Evolutionary conservation across 2,888 invertebrate genomes (phyloP).

Genomic region (Stegophylla sp.): DNA sequence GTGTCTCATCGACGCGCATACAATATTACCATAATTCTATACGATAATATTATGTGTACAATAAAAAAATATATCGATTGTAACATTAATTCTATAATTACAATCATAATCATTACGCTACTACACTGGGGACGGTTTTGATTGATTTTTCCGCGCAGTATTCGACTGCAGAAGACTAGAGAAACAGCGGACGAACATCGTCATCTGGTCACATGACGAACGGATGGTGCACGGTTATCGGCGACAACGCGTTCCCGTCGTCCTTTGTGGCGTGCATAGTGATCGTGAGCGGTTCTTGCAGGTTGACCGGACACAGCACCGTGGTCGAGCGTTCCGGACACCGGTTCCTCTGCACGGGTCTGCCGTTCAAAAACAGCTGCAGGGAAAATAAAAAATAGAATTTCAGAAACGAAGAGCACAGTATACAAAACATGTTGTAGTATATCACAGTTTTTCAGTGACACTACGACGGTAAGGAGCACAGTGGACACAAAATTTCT

Average conservation of each 20-base stretch:
- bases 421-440: too few relatives aligned
- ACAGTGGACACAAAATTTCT: too few relatives aligned
- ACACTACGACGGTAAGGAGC: too few relatives aligned
- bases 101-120: background rate
- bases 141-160: constrained; percentile 30
- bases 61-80: background rate
- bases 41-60: too few relatives aligned
- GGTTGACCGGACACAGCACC: constrained; percentile 61
- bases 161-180: constrained; percentile 48
- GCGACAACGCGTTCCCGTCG: constrained; percentile 59
- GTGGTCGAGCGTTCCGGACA: constrained; percentile 60
- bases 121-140: constrained; percentile 29
- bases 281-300: constrained; percentile 60
- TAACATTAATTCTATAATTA: background rate
- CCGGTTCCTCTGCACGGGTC: constrained; percentile 60
- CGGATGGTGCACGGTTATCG: constrained; percentile 60
- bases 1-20: too few relatives aligned
- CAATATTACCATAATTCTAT: too few relatives aligned
- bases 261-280: constrained; percentile 61
- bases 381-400: constrained; percentile 7
- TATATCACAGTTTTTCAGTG: too few relatives aligned
- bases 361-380: constrained; percentile 61
- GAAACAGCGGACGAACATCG: background rate
- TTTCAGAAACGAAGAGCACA: too few relatives aligned
- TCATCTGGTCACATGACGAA: constrained; percentile 38